Conservation (phyloP, 2,797 vertebrate species). For the Morelia viridis region DNA sequence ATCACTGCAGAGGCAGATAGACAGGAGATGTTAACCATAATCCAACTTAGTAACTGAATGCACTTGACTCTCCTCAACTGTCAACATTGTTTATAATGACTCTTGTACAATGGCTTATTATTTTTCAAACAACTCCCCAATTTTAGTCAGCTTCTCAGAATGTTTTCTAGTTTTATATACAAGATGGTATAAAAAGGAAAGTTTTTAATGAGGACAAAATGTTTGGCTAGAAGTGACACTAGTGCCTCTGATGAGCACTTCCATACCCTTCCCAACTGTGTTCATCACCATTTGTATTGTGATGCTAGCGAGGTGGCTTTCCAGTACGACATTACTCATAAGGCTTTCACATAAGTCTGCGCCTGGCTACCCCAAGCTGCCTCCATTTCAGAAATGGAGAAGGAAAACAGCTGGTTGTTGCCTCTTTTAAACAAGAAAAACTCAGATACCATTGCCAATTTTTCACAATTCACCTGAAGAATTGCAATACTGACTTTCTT, state of each 20-base stretch:
- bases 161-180: too few relatives aligned
- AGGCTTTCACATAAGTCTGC: neutral
- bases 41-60: neutral
- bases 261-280: neutral
- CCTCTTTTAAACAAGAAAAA: neutral
- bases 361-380: neutral
- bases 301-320: neutral
- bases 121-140: too few relatives aligned
- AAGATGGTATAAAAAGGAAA: too few relatives aligned
- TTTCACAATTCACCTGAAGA: neutral
- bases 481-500: neutral
- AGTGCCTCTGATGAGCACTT: neutral
- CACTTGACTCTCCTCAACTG: neutral
- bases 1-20: neutral
- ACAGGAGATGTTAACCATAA: neutral
- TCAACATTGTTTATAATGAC: too few relatives aligned
- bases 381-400: neutral
- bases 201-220: too few relatives aligned
- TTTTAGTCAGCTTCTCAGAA: too few relatives aligned
- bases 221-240: too few relatives aligned
- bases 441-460: neutral
- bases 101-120: too few relatives aligned
- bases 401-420: neutral
- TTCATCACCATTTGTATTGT: neutral
- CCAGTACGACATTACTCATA: neutral